Evolutionary conservation across 2,797 vertebrate species (phyloP).

Genomic region (Cynodonichthys magdalenae): DNA sequence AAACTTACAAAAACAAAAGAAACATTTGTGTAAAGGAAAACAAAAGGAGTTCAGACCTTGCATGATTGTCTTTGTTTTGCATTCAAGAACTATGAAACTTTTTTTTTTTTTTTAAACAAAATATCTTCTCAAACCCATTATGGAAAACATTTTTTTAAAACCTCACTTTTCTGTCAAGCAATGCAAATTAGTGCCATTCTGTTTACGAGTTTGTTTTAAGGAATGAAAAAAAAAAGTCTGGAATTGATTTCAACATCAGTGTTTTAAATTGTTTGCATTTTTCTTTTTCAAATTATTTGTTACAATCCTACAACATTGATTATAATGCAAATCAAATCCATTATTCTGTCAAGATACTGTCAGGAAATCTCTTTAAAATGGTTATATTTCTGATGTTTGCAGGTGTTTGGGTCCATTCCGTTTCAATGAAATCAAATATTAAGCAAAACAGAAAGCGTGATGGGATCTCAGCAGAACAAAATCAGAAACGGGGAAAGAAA

Average conservation of each 20-base stretch:
- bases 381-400: background rate
- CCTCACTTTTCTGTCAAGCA: slow-evolving; percentile 29
- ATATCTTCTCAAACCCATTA: slow-evolving; percentile 1
- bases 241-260: slow-evolving; percentile 24
- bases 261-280: slow-evolving; percentile 43
- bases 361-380: slow-evolving; percentile 4
- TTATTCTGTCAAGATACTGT: slow-evolving; percentile 4
- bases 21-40: slow-evolving; percentile 66
- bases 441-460: background rate
- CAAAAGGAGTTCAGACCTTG: slow-evolving; percentile 66
- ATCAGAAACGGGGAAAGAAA: slow-evolving; percentile 12
- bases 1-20: slow-evolving; percentile 17
- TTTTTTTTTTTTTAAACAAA: slow-evolving; percentile 29
- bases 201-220: slow-evolving; percentile 49
- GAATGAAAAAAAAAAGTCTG: slow-evolving; percentile 25
- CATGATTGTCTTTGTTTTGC: slow-evolving; percentile 76
- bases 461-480: background rate
- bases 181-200: slow-evolving; percentile 61
- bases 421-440: slow-evolving; percentile 33
- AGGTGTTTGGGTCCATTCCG: slow-evolving; percentile 48
- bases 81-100: slow-evolving; percentile 10
- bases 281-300: slow-evolving; percentile 30
- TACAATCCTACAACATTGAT: slow-evolving; percentile 16
- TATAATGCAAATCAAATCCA: slow-evolving; percentile 20
- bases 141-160: slow-evolving; percentile 42